These are phyloP conservation scores for Scolanthus callimorphus DNA, from an alignment of 92 coral and sea anemone species.

Conservation along the genomic window DNA sequence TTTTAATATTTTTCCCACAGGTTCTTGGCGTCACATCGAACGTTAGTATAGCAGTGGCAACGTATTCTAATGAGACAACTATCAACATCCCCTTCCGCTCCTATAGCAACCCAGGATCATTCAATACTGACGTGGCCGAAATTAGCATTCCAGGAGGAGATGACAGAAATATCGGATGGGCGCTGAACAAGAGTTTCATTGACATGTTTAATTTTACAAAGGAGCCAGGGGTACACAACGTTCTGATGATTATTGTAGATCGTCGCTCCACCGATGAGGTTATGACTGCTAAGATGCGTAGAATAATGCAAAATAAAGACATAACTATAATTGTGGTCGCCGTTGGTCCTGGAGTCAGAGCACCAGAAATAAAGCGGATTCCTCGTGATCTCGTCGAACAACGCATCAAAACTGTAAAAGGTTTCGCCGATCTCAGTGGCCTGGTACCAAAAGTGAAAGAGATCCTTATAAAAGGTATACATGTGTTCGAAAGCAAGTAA, in stretches of 20 bases:
- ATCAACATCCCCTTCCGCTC: background rate
- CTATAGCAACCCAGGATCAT: too few species aligned
- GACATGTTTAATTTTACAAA: constrained; percentile 1
- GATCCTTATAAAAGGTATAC: too few species aligned
- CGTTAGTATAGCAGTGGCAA: too few species aligned
- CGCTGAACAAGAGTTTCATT: background rate
- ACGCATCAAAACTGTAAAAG: background rate
- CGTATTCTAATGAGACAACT: background rate
- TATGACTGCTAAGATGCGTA: background rate
- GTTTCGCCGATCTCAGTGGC: background rate
- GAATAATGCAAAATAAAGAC: background rate
- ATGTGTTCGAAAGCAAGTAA: too few species aligned
- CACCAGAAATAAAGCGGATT: background rate
- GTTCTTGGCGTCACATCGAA: too few species aligned
- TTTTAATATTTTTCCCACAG: too few species aligned
- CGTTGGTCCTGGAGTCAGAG: background rate
- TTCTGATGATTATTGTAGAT: background rate
- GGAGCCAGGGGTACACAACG: background rate
- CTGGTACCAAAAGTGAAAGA: too few species aligned
- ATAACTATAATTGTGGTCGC: background rate
- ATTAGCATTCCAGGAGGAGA: background rate
- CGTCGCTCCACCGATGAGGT: background rate
- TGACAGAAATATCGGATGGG: background rate
- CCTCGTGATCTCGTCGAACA: background rate
- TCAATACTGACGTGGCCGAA: background rate